Percentiles rank a stretch among this genome's conserved stretches.
These are phyloP conservation scores for Drosophila neutralis DNA, from an alignment of 2,888 invertebrate genomes.

Conservation along the genomic window DNA sequence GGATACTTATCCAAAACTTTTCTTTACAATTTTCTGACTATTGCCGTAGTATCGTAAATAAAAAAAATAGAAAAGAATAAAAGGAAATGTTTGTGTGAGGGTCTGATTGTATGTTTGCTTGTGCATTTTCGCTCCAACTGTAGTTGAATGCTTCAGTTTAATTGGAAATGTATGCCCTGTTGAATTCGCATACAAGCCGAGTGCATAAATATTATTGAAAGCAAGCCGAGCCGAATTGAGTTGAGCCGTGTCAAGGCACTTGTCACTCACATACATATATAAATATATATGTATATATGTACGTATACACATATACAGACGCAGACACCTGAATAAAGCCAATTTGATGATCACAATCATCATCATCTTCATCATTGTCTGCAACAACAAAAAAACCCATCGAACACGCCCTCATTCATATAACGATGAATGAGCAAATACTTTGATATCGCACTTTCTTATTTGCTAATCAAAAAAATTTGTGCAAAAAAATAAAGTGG, in stretches of 20 bases:
- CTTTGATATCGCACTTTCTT: slow-evolving; percentile 44
- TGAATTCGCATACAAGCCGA: slow-evolving; percentile 61
- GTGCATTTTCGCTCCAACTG: slow-evolving; percentile 48
- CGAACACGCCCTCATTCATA: slow-evolving; percentile 63
- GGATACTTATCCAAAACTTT: slow-evolving; percentile 1
- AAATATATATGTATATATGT: slow-evolving; percentile 4
- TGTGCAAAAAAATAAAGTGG: slow-evolving; percentile 12
- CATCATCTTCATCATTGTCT: slow-evolving; percentile 15
- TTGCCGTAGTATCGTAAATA: background rate
- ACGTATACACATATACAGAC: slow-evolving; percentile 4
- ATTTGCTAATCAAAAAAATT: slow-evolving; percentile 47
- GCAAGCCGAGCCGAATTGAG: slow-evolving; percentile 50
- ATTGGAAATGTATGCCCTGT: slow-evolving; percentile 77
- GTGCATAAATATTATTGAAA: slow-evolving; percentile 78
- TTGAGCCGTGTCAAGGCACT: slow-evolving; percentile 54
- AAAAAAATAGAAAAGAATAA: background rate
- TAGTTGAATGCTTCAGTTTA: slow-evolving; percentile 76
- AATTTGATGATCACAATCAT: slow-evolving; percentile 39
- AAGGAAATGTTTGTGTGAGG: background rate
- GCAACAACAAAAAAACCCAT: slow-evolving; percentile 35
- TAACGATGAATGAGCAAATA: slow-evolving; percentile 59
- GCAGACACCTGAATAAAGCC: slow-evolving; percentile 50
- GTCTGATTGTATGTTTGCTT: slow-evolving; percentile 21
- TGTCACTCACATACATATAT: slow-evolving; percentile 44
- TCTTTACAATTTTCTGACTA: slow-evolving; percentile 2